phyloP scores from a whole-genome alignment of 2,113 vertebrate species.

The Hyaena hyaena region DNA sequence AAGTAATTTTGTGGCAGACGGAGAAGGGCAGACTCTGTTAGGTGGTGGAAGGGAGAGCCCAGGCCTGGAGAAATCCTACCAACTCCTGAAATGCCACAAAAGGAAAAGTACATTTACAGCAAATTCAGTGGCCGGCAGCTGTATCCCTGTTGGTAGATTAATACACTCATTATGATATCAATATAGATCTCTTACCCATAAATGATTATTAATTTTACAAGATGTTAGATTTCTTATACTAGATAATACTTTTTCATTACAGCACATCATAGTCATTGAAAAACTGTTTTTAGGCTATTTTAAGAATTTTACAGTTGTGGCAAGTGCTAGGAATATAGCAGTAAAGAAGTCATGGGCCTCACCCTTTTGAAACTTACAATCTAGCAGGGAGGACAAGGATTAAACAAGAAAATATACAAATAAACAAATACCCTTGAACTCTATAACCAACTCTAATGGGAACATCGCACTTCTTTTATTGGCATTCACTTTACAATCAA shows the following conservation, averaged over 20 bases:
- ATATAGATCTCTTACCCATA: not conserved
- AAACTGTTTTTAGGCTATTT: not conserved
- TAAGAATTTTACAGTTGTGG: not conserved
- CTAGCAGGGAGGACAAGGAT: not conserved
- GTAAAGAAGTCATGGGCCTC: not conserved
- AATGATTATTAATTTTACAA: not conserved
- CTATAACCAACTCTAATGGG: not conserved
- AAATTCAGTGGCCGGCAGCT: not conserved
- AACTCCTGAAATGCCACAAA: not conserved
- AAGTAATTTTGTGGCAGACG: not conserved
- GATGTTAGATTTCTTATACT: not conserved
- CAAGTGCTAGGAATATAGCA: not conserved
- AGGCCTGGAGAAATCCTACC: not conserved
- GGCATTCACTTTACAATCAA: not conserved
- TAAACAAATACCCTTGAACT: not conserved
- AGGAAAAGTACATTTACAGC: not conserved
- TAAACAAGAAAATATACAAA: slow-evolving; percentile 9
- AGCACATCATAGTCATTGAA: not conserved
- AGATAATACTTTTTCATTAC: not conserved
- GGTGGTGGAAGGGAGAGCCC: not conserved
- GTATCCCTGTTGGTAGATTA: not conserved
- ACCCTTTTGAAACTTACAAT: not conserved
- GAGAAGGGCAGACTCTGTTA: not conserved
- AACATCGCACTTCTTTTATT: not conserved
- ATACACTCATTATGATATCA: not conserved